phyloP scores from a whole-genome alignment of 2,888 invertebrate genomes.

The Junonia oenone region DNA sequence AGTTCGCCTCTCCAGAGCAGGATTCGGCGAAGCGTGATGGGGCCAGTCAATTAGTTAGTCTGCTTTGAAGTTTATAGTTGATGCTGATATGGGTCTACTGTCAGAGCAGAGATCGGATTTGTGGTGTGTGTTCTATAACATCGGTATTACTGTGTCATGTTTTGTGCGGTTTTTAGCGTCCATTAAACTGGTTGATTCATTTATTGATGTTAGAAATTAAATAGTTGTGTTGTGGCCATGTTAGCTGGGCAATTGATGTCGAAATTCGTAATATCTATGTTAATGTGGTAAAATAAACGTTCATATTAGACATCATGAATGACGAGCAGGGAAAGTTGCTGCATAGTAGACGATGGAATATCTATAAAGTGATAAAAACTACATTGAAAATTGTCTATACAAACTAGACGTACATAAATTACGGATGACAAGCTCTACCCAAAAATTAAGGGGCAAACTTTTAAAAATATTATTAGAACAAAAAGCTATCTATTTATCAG shows the following conservation, averaged over 20 bases:
- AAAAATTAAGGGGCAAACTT: background rate
- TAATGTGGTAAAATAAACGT: no score
- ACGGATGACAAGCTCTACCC: background rate
- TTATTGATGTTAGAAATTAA: no score
- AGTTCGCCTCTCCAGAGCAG: conserved; percentile 24
- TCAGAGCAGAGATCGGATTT: conserved; percentile 26
- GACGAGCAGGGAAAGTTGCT: no score
- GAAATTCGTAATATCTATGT: no score
- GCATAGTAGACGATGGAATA: no score
- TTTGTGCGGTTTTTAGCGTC: background rate
- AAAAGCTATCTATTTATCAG: background rate
- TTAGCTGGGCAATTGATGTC: no score
- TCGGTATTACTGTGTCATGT: conserved; percentile 1
- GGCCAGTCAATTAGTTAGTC: conserved; percentile 34
- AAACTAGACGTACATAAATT: no score
- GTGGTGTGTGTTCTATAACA: conserved; percentile 10
- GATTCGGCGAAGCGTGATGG: conserved; percentile 28
- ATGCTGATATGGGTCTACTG: conserved; percentile 34
- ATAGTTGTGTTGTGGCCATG: no score
- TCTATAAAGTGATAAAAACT: no score
- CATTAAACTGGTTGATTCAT: no score
- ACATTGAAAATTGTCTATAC: no score
- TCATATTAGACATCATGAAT: no score
- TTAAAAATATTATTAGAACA: background rate
- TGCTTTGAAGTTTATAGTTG: conserved; percentile 38